Evolutionary conservation across 1,140 invertebrate genomes (phyloP), one percentile per base, ranked within the genome.

Genomic region (Drosophila murphyi): DNA sequence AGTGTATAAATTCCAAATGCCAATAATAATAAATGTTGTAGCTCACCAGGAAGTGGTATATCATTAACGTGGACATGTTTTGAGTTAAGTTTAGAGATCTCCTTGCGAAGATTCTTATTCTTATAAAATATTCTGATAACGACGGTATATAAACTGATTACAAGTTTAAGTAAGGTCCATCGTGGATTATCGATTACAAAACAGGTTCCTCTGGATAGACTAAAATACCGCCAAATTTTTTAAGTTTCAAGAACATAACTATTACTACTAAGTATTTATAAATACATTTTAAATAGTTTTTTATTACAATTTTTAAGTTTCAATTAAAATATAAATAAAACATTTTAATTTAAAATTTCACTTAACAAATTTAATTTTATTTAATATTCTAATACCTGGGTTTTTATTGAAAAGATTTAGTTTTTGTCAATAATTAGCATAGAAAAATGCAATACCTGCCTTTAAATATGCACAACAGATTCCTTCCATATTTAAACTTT

Each of bases 171-270:
- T 93, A 90, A 89, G 77, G 74, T 88, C 73, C 82, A 93, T 83
- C 91, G 93, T 92, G 93, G 93, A 92, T 65, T 93, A 93, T 94
- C 93, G 83, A 93, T 94, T 93, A 94, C 67, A 91, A 80, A 89
- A 93, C 93, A 94, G 88, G 89, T 94, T 94, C 93, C 94, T 94
- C 93, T 94, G 88, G 93, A 91, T 81, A 92, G 90, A 92, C 78
- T 93, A 93, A 93, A 91, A 92, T 93, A 93, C 93, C 93, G 93
- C 93, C 93, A 94, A 93, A 93, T 92, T 93, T 82, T 93, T 94
- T 94, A 92, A 93, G 89, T 94, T 94, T 94, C 76, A 93, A 93
- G 86, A 93, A 87, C 67, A 91, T 93, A 92, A 93, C 80, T 93
- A 93, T 80, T 94, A 93, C 82, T 93, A 93, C 80, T 82, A 76